Percentiles rank a stretch among this genome's conserved stretches.
Conservation (phyloP, 2,113 vertebrate genomes). For the Callithrix jacchus region DNA sequence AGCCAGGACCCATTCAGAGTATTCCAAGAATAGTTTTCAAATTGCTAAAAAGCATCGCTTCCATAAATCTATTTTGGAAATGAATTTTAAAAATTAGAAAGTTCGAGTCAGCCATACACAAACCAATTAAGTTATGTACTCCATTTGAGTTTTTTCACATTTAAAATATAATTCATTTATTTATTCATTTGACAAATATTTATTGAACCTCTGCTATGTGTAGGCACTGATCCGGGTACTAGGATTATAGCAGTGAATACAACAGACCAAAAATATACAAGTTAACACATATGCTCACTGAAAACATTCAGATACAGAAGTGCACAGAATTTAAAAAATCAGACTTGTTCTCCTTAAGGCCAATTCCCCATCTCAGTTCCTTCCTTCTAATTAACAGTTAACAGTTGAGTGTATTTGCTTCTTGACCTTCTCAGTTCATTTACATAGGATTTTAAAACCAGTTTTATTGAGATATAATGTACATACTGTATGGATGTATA, state of each 20-base stretch:
- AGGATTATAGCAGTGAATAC: background rate
- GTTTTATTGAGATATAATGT: background rate
- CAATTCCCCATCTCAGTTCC: background rate
- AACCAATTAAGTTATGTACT: background rate
- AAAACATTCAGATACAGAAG: background rate
- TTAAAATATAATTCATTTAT: background rate
- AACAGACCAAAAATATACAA: background rate
- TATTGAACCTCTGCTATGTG: background rate
- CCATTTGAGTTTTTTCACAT: background rate
- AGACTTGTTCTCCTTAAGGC: background rate
- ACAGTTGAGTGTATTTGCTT: background rate
- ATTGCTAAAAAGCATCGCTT: slow-evolving; percentile 50
- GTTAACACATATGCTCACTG: background rate
- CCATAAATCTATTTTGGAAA: slow-evolving; percentile 6
- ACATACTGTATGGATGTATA: background rate
- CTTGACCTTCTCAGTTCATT: background rate
- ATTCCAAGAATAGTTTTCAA: slow-evolving; percentile 57
- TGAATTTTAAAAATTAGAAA: slow-evolving; percentile 46
- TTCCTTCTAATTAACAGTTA: background rate
- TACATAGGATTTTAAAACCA: background rate
- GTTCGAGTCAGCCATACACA: slow-evolving; percentile 1
- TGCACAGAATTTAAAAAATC: background rate
- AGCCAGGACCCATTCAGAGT: slow-evolving; percentile 39
- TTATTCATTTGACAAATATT: background rate
- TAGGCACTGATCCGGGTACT: background rate